Evolutionary conservation across 1,140 invertebrate species (phyloP).

Genomic region (Atta colombica): DNA sequence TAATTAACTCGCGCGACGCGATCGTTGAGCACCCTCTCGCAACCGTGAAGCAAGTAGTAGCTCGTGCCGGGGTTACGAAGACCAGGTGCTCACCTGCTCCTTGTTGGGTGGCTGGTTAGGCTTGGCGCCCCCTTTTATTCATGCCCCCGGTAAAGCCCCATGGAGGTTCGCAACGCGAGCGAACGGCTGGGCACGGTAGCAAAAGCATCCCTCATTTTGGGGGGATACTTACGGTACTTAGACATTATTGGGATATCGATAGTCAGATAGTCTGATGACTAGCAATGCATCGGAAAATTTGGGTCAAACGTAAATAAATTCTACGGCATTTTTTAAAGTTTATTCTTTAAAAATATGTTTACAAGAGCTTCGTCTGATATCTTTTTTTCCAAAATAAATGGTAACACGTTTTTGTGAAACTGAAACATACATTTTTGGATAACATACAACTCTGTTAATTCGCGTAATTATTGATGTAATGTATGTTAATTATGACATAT

Average conservation of each 20-base stretch:
- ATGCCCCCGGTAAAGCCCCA: conserved; percentile 40
- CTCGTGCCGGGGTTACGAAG: conserved; percentile 72
- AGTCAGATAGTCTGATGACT: not conserved
- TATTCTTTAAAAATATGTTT: not conserved
- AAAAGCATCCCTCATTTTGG: not conserved
- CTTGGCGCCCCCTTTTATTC: conserved; percentile 74
- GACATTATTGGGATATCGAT: conserved; percentile 14
- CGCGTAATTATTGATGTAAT: not conserved
- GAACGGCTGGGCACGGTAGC: conserved; percentile 42
- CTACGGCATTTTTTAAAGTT: not conserved
- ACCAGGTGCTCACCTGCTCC: conserved; percentile 83
- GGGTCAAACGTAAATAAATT: not conserved
- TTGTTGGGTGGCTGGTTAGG: conserved; percentile 66
- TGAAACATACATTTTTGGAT: not conserved
- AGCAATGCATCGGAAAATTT: not conserved
- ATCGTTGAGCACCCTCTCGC: conserved; percentile 60
- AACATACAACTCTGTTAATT: not conserved
- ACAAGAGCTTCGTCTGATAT: not conserved
- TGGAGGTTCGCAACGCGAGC: conserved; percentile 41
- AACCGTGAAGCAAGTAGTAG: conserved; percentile 70
- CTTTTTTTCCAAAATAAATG: not conserved
- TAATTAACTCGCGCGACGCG: not conserved
- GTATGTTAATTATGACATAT: not conserved
- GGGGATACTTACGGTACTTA: conserved; percentile 44
- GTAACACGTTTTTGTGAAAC: not conserved